Evolutionary conservation across 2,113 vertebrate genomes (phyloP).

Genomic region (Mirounga angustirostris): DNA sequence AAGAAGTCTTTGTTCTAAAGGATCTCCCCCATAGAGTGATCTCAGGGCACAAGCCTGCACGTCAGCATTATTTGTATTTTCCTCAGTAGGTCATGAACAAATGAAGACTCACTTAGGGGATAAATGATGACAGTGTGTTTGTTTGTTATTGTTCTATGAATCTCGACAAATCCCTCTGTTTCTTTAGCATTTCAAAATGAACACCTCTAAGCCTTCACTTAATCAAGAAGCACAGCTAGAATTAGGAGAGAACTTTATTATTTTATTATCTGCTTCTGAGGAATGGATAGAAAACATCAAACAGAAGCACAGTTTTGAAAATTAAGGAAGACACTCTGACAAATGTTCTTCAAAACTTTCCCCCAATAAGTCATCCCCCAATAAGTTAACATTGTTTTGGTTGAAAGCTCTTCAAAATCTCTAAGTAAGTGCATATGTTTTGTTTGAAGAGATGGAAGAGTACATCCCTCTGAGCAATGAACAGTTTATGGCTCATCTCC

Average conservation of each 20-base stretch:
- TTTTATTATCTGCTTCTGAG: background rate
- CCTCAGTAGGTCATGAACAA: background rate
- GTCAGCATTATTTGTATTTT: conserved; percentile 1
- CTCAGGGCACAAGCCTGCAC: background rate
- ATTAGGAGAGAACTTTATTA: conserved; percentile 9
- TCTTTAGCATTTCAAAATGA: conserved; percentile 48
- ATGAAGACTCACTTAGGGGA: background rate
- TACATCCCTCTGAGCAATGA: conserved; percentile 65
- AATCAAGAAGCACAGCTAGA: conserved; percentile 10
- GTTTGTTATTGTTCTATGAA: conserved; percentile 27
- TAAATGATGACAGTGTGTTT: background rate
- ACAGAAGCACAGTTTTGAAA: background rate
- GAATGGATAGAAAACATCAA: conserved; percentile 40
- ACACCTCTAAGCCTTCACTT: background rate
- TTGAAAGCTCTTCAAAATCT: conserved; percentile 72
- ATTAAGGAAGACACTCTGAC: background rate
- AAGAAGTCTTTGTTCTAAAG: background rate
- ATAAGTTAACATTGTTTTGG: conserved; percentile 62
- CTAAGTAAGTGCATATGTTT: conserved; percentile 77
- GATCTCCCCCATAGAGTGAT: background rate
- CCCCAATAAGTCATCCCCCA: conserved; percentile 33
- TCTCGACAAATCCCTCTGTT: background rate
- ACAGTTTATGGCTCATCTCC: conserved; percentile 64
- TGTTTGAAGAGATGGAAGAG: conserved; percentile 78
- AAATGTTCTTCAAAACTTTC: conserved; percentile 34